Conservation (phyloP, 2,888 invertebrate species). For the Mellilla xanthometata region DNA sequence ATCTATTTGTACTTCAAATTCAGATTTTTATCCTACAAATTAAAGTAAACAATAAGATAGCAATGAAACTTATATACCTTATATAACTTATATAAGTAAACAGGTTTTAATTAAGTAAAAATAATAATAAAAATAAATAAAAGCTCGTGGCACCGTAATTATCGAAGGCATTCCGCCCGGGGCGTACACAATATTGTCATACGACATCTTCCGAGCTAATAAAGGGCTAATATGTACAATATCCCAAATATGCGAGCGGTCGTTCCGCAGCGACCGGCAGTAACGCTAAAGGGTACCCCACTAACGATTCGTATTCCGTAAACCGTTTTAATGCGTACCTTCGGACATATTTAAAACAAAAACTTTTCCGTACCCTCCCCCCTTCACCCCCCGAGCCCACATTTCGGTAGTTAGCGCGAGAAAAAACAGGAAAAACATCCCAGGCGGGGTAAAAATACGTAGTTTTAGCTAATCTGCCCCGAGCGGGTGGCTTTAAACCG, state of each 20-base stretch:
- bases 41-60: no score
- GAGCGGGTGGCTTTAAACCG: conserved; percentile 52
- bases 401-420: conserved; percentile 76
- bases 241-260: conserved; percentile 24
- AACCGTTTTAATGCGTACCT: conserved; percentile 76
- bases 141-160: no score
- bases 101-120: no score
- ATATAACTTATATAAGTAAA: no score
- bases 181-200: background rate
- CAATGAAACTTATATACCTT: no score
- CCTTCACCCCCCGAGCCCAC: conserved; percentile 52
- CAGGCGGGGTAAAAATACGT: conserved; percentile 83
- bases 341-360: conserved; percentile 81
- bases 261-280: background rate
- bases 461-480: conserved; percentile 86
- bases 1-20: no score
- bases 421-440: conserved; percentile 61
- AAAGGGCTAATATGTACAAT: conserved; percentile 14
- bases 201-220: conserved; percentile 4
- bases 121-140: no score
- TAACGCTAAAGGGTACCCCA: conserved; percentile 37
- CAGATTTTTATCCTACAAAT: no score
- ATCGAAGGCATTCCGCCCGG: no score
- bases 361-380: conserved; percentile 64
- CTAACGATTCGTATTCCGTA: conserved; percentile 75